These are phyloP conservation scores for Lota lota DNA, from an alignment of 2,113 vertebrate genomes.

Conservation along the genomic window DNA sequence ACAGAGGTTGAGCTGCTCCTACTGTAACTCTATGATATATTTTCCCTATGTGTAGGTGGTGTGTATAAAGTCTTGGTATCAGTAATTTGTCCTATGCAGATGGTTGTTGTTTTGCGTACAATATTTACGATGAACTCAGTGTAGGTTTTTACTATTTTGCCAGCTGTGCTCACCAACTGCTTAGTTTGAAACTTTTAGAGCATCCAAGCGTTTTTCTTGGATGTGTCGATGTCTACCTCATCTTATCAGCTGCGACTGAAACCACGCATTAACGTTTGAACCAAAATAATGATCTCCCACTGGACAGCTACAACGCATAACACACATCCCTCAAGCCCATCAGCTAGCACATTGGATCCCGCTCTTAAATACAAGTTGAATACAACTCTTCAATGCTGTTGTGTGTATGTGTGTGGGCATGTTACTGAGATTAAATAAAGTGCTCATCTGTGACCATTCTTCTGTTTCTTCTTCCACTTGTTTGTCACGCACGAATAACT, in stretches of 20 bases:
- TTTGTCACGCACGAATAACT: constrained; percentile 26
- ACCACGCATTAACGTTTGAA: constrained; percentile 65
- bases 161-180: constrained; percentile 36
- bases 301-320: constrained; percentile 37
- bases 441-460: constrained; percentile 51
- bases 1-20: neutral
- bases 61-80: constrained; percentile 46
- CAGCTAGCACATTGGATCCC: constrained; percentile 49
- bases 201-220: constrained; percentile 60
- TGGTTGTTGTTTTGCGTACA: constrained; percentile 36
- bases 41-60: constrained; percentile 48
- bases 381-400: constrained; percentile 46
- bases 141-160: constrained; percentile 36
- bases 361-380: constrained; percentile 32
- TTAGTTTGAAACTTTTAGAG: constrained; percentile 31
- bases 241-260: constrained; percentile 73
- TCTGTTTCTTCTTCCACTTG: constrained; percentile 47
- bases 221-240: constrained; percentile 79
- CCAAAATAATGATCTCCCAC: constrained; percentile 54
- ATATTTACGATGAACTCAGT: constrained; percentile 8
- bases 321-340: constrained; percentile 31
- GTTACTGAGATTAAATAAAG: constrained; percentile 70
- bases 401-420: constrained; percentile 41
- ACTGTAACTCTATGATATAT: constrained; percentile 40
- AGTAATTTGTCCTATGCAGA: constrained; percentile 46